Conservation (phyloP, 2,888 invertebrate genomes). For the Dermolepida albohirtum region DNA sequence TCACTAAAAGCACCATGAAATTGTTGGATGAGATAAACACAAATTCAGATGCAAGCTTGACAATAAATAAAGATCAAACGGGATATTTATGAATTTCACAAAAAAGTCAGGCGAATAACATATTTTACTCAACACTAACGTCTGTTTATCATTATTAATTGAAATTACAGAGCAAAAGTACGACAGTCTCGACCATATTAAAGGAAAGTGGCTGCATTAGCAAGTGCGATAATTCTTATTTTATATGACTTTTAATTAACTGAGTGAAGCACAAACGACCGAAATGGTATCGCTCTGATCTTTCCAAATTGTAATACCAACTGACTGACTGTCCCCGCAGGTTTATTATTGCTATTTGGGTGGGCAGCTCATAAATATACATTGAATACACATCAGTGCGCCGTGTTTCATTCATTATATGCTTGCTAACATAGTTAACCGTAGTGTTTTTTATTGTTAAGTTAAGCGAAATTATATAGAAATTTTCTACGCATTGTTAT, state of each 20-base stretch:
- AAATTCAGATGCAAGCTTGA: slow-evolving; percentile 6
- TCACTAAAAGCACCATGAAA: too few species aligned
- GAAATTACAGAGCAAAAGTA: slow-evolving; percentile 39
- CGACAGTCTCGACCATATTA: background rate
- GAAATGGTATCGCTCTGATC: slow-evolving; percentile 35
- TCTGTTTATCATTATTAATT: slow-evolving; percentile 44
- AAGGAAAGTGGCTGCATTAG: slow-evolving; percentile 19
- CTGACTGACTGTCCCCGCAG: slow-evolving; percentile 43
- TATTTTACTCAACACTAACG: slow-evolving; percentile 30
- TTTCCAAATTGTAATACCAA: slow-evolving; percentile 51
- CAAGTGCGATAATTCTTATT: slow-evolving; percentile 21
- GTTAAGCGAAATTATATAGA: background rate
- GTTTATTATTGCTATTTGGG: slow-evolving; percentile 50
- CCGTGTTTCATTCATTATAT: slow-evolving; percentile 7
- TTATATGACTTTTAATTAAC: slow-evolving; percentile 18
- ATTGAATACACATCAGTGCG: slow-evolving; percentile 39
- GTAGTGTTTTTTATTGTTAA: slow-evolving; percentile 7
- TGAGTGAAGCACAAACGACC: slow-evolving; percentile 20
- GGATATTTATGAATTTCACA: slow-evolving; percentile 4
- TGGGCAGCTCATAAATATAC: slow-evolving; percentile 56
- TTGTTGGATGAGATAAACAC: too few species aligned
- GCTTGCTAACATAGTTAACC: slow-evolving; percentile 13
- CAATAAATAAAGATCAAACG: slow-evolving; percentile 45
- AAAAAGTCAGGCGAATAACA: slow-evolving; percentile 16
- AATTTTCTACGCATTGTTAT: too few species aligned